Base-by-base conservation (phyloP, 2,797 vertebrate genomes). In the Lophotriccus pileatus region DNA sequence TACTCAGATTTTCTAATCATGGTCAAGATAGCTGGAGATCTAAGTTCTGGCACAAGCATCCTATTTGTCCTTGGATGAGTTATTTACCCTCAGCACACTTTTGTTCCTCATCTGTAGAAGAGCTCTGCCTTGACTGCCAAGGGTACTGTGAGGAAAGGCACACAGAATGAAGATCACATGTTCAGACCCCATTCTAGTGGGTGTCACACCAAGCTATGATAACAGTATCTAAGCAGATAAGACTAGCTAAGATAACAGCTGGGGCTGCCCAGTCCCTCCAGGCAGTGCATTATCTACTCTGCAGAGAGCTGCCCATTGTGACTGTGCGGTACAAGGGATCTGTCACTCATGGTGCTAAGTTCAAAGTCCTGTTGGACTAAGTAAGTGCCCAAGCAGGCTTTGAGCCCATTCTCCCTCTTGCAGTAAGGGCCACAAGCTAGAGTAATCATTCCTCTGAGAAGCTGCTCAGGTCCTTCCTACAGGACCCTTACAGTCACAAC, bases 1-100 rank as follows among this genome's bases (percentile, higher is more conserved):
- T 68, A 84, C 50, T 90, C 77, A 39, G 59, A 73, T 81, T 91
- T 91, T 94, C 87, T 59, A 93, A 44, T 69, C 66, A 68, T n/a
- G 41, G 28, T 36, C 21, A 75, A 76, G 59, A 81, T 18, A 88
- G 66, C 19, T 79, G 37, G 67, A 84, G 49, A 82, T 46, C 44
- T 20, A 39, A 30, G 63, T 44, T 92, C 67, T 86, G 70, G 70
- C 64, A 88, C 27, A 72, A 78, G 58, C 39, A 83, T 30, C 53
- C 28, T 91, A 15, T 30, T 52, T 66, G 68, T 49, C 27, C 69
- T 50, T 67, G 59, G 36, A 84, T 69, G 59, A 78, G 30, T 76
- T 53, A 52, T 27, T 76, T 66, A 81, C 27, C 50, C 62, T 87
- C 77, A 70, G 72, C 9, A 62, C 30, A 23, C 39, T 96, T 86